Base-by-base conservation (phyloP, 1,140 invertebrate species). In the Drosophila tristis region DNA sequence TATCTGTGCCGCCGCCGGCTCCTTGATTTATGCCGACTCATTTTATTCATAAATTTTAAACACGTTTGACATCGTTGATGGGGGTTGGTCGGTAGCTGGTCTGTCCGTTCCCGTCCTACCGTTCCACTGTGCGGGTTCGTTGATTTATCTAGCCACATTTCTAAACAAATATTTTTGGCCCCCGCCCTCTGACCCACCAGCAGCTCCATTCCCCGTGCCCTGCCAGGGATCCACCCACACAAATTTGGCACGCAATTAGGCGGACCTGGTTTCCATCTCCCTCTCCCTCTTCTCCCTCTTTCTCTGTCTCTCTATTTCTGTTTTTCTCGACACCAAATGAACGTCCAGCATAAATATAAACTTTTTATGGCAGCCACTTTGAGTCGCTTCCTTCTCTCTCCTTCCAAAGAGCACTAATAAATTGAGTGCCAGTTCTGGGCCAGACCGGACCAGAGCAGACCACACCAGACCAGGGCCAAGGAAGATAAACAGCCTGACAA, bases 21-120 rank as follows among this genome's bases (percentile, higher is more conserved):
- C 39, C 49, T 74, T 87, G 82, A 86, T 86, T 86, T 87, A 86
- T 86, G 82, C 78, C 49, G 64, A 87, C 78, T 87, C 82, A 86
- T 86, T 86, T 87, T 82, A 86, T 87, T 86, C 82, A 86, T 86
- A 86, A 87, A 87, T 87, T 86, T 82, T 78, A 81, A 81, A 81
- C 67, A 80, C 78, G 73, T 65, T 80, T 71, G 78, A 56, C 58
- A 51, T 70, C 53, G 58, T 49, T 9, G 51, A 16, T 15, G 4
- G 65, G 61, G 39, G 39, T 20, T 35, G 16, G 39, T 29, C 45
- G 44, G 23, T 3, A 15, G 48, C 39, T 16, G n/a, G 35, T 68
- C 16, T 16, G 16, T 16, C 16, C 16, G 16, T 1, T 16, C 16
- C 16, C 16, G 16, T n/a, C n/a, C 16, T 16, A n/a, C 16, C 16